phyloP scores from a whole-genome alignment of 1,140 invertebrate species.

The Diorhabda sublineata region DNA sequence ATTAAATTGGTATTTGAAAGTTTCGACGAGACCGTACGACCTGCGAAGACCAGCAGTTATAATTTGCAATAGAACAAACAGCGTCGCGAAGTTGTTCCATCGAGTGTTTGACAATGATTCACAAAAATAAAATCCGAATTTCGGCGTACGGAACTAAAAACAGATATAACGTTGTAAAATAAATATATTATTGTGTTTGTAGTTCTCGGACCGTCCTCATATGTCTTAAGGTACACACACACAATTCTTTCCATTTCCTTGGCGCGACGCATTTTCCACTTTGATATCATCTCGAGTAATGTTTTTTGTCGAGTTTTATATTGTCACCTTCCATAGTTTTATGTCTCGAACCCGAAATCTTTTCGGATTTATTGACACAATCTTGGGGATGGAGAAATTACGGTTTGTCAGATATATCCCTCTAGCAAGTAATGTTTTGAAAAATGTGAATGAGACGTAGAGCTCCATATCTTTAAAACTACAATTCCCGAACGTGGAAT shows the following conservation, averaged over 20 bases:
- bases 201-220: no score
- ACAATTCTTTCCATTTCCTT: neutral
- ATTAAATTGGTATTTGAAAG: no score
- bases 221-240: no score
- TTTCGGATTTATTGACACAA: constrained; percentile 18
- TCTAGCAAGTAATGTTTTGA: constrained; percentile 6
- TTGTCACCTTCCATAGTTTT: constrained; percentile 6
- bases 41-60: no score
- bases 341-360: constrained; percentile 12
- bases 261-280: constrained; percentile 6
- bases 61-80: no score
- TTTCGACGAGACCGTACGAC: no score
- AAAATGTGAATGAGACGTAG: neutral
- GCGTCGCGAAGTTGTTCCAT: no score
- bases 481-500: constrained; percentile 2
- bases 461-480: neutral
- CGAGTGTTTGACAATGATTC: no score
- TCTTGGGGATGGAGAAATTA: constrained; percentile 16
- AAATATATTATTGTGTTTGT: no score
- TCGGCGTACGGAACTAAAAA: no score
- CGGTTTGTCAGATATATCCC: constrained; percentile 13
- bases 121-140: no score
- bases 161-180: no score
- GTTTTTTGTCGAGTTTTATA: constrained; percentile 8
- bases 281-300: constrained; percentile 12